These are phyloP conservation scores for Chelon auratus DNA, from an alignment of 2,797 vertebrate species.

Conservation along the genomic window DNA sequence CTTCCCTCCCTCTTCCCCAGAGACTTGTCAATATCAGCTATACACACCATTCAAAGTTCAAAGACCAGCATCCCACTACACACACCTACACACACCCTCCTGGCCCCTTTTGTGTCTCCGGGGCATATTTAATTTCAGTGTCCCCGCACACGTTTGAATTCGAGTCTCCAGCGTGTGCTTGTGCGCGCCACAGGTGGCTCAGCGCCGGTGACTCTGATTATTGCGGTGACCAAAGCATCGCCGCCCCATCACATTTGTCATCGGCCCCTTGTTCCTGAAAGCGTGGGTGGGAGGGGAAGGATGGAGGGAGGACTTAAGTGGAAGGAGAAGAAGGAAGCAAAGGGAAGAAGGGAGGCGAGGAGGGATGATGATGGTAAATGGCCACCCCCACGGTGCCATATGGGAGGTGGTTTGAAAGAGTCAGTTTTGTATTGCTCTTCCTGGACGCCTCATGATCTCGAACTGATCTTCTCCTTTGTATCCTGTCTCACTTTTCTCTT, in stretches of 20 bases:
- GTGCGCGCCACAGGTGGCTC: constrained; percentile 73
- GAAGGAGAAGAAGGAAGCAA: constrained; percentile 38
- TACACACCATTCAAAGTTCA: constrained; percentile 74
- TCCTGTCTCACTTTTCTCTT: constrained; percentile 30
- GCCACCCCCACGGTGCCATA: constrained; percentile 76
- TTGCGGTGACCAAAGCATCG: constrained; percentile 73
- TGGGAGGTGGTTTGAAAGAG: constrained; percentile 73
- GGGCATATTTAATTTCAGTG: constrained; percentile 80
- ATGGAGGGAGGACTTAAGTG: constrained; percentile 50
- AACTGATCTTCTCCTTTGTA: constrained; percentile 68
- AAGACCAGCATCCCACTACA: constrained; percentile 68
- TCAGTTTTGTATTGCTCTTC: constrained; percentile 58
- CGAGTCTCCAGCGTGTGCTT: constrained; percentile 30
- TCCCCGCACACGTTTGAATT: constrained; percentile 51
- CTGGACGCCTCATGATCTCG: constrained; percentile 53
- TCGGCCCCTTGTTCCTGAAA: constrained; percentile 69
- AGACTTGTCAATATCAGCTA: constrained; percentile 79
- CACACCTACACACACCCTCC: constrained; percentile 72
- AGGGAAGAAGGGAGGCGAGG: constrained; percentile 42
- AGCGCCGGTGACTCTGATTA: constrained; percentile 71
- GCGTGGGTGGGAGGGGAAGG: constrained; percentile 74
- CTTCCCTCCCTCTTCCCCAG: constrained; percentile 56
- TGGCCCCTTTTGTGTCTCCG: constrained; percentile 65
- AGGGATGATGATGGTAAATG: constrained; percentile 65
- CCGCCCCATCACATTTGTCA: constrained; percentile 73